phyloP scores from a whole-genome alignment of 2,797 vertebrate species.

The Adrianichthys oophorus region DNA sequence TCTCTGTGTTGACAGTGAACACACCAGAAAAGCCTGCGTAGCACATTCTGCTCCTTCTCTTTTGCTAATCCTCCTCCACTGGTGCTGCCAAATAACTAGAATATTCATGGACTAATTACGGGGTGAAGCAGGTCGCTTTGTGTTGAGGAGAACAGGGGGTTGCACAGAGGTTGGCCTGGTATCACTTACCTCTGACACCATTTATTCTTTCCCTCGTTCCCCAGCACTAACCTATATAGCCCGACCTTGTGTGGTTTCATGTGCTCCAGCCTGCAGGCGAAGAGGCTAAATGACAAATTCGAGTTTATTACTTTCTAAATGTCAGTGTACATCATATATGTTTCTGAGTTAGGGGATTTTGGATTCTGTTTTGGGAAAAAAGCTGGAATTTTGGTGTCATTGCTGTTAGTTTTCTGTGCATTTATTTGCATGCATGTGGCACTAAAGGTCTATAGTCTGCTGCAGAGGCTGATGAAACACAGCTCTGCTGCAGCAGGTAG shows the following conservation, averaged over 20 bases:
- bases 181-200: conserved; percentile 55
- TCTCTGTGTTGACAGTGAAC: conserved; percentile 1
- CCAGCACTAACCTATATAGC: conserved; percentile 8
- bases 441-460: background rate
- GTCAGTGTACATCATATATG: background rate
- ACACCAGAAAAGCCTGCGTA: conserved; percentile 7
- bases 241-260: conserved; percentile 26
- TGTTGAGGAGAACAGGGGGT: conserved; percentile 48
- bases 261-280: conserved; percentile 21
- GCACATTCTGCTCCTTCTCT: conserved; percentile 13
- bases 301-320: background rate
- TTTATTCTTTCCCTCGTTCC: conserved; percentile 45
- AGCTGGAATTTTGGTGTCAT: background rate
- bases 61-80: conserved; percentile 36
- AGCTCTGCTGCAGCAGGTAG: conserved; percentile 46
- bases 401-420: background rate
- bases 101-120: conserved; percentile 88
- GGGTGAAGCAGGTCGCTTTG: conserved; percentile 77
- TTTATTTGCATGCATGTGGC: background rate
- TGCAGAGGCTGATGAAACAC: conserved; percentile 16
- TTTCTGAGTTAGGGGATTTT: background rate
- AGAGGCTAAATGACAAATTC: conserved; percentile 13
- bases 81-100: conserved; percentile 73
- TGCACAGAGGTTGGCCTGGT: conserved; percentile 57
- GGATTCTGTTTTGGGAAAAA: background rate